These are phyloP conservation scores for Gastrophryne carolinensis DNA, from an alignment of 2,797 vertebrate genomes.

Conservation along the genomic window DNA sequence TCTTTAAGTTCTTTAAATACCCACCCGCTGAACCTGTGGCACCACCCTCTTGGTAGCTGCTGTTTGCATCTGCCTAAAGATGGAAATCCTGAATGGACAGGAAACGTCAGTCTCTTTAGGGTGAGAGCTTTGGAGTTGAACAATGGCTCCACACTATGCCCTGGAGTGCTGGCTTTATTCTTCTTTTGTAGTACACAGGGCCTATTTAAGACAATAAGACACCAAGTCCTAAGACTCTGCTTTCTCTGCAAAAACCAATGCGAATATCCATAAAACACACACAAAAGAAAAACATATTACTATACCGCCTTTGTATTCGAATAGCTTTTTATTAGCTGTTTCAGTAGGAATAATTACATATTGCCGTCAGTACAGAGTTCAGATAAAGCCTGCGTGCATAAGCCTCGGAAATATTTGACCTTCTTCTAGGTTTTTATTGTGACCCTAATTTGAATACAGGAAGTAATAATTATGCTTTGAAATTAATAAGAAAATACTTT, in stretches of 20 bases:
- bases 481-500: background rate
- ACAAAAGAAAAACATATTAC: conserved; percentile 8
- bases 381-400: conserved; percentile 6
- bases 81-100: no score
- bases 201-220: background rate
- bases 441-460: conserved; percentile 48
- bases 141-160: no score
- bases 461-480: background rate
- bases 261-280: background rate
- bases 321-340: conserved; percentile 39
- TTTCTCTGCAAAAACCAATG: background rate
- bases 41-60: no score
- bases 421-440: conserved; percentile 18
- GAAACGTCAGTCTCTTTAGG: no score
- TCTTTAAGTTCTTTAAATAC: no score
- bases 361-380: conserved; percentile 41
- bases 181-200: no score
- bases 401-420: conserved; percentile 37
- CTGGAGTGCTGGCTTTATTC: no score
- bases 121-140: no score
- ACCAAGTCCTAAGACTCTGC: background rate
- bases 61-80: no score
- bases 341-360: conserved; percentile 49
- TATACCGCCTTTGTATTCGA: conserved; percentile 34
- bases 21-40: no score